Evolutionary conservation across 30 jellyfish, hydroid and myxozoan species (phyloP).

Genomic region (Aurelia aurita complex sp. Pacific): DNA sequence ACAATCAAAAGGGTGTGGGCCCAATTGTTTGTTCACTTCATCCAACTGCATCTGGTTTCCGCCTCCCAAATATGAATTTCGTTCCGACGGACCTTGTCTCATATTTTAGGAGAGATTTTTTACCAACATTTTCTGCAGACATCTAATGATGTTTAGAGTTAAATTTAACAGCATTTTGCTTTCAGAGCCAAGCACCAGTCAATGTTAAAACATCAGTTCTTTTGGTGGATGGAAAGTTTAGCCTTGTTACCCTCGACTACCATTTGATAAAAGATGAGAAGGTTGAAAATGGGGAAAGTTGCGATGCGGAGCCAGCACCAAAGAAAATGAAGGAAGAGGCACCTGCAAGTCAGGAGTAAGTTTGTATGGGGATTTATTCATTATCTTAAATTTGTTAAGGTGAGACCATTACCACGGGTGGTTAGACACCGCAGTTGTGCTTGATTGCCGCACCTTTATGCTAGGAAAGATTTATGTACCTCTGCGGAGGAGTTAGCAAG

Average conservation of each 20-base stretch:
- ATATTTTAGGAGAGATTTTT: too few relatives aligned
- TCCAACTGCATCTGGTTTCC: too few relatives aligned
- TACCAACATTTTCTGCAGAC: neutral
- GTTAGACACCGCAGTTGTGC: too few relatives aligned
- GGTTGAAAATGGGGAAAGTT: constrained; percentile 23
- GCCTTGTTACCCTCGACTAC: constrained; percentile 90
- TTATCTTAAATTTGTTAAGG: neutral
- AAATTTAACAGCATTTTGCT: neutral
- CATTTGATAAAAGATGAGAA: constrained; percentile 54
- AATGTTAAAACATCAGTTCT: constrained; percentile 96
- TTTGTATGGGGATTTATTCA: too few relatives aligned
- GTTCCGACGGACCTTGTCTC: too few relatives aligned
- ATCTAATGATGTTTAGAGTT: neutral
- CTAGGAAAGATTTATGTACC: too few relatives aligned
- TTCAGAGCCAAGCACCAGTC: constrained; percentile 90
- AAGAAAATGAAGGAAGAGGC: constrained; percentile 63
- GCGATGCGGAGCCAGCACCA: constrained; percentile 22
- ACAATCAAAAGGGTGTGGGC: too few relatives aligned
- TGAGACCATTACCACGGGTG: neutral
- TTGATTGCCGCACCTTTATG: too few relatives aligned
- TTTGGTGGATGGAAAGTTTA: constrained; percentile 88
- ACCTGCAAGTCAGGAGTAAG: constrained; percentile 33
- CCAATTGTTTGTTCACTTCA: too few relatives aligned
- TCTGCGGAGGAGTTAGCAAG: too few relatives aligned
- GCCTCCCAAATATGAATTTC: too few relatives aligned